Evolutionary conservation across 2,113 vertebrate species (phyloP).

Genomic region (Desmodus rotundus): DNA sequence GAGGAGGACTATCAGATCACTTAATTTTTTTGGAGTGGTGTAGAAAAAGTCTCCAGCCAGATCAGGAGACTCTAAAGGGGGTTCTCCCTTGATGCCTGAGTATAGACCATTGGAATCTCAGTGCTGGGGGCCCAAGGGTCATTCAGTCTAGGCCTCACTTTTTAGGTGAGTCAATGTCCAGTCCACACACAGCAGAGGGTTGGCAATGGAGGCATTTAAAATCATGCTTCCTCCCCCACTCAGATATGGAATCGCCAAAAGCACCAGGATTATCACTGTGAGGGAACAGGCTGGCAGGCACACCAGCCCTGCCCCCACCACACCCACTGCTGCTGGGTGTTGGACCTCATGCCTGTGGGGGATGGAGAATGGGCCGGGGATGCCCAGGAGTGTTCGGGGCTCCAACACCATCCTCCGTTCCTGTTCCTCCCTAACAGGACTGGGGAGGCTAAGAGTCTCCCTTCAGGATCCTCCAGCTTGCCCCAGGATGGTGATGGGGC

Average conservation of each 20-base stretch:
- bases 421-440: not conserved
- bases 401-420: not conserved
- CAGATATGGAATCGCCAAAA: not conserved
- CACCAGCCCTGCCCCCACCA: not conserved
- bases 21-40: not conserved
- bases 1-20: not conserved
- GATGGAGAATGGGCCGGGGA: not conserved
- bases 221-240: not conserved
- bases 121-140: not conserved
- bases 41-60: not conserved
- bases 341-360: not conserved
- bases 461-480: not conserved
- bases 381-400: not conserved
- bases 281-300: not conserved
- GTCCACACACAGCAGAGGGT: not conserved
- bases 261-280: not conserved
- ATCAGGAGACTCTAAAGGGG: not conserved
- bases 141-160: not conserved
- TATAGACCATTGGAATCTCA: not conserved
- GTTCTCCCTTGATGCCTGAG: not conserved
- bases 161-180: not conserved
- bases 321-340: not conserved
- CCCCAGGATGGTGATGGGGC: not conserved
- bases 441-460: not conserved
- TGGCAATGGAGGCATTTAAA: not conserved